A percentile compares a stretch with the other conserved stretches of the same genome.
Evolutionary conservation across 2,113 vertebrate species (phyloP).

Genomic region (Macaca fascicularis): T2T-MFA8v1.1 NC_088392.1:69290501-69291000

Average conservation of each 20-base stretch:
- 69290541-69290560: too few relatives aligned
- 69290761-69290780: not conserved
- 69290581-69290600: too few relatives aligned
- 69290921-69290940: not conserved
- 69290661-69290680: too few relatives aligned
- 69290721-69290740: not conserved
- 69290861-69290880: not conserved
- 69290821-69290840: not conserved
- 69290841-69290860: not conserved
- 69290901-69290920: not conserved
- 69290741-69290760: not conserved
- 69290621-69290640: too few relatives aligned
- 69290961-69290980: too few relatives aligned
- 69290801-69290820: not conserved
- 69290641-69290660: too few relatives aligned
- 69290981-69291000: too few relatives aligned
- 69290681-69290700: not conserved
- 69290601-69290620: too few relatives aligned
- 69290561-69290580: too few relatives aligned
- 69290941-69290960: not conserved
- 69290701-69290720: not conserved
- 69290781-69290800: not conserved
- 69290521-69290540: too few relatives aligned
- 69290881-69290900: not conserved
- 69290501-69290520: too few relatives aligned